Evolutionary conservation across 2,888 invertebrate species (phyloP).

Genomic region (Torymus auratus): DNA sequence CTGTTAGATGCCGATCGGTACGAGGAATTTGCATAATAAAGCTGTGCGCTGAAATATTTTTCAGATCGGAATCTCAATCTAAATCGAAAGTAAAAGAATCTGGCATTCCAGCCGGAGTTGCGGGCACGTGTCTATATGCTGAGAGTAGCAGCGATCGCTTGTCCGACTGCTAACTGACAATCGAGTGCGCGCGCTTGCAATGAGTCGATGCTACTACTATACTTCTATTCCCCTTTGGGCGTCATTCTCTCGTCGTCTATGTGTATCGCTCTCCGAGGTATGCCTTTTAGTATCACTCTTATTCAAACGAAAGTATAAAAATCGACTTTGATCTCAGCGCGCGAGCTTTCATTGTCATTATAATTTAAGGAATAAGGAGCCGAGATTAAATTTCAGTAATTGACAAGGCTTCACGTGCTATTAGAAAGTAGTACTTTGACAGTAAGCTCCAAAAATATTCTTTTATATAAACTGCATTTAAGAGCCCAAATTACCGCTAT

Average conservation of each 20-base stretch:
- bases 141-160: slow-evolving; percentile 9
- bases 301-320: neutral
- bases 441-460: too few species aligned
- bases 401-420: too few species aligned
- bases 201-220: slow-evolving; percentile 18
- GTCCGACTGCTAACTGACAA: slow-evolving; percentile 41
- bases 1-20: neutral
- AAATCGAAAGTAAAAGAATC: slow-evolving; percentile 45
- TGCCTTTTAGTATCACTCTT: neutral
- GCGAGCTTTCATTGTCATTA: too few species aligned
- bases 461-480: too few species aligned
- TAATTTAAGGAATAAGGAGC: too few species aligned
- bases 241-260: neutral
- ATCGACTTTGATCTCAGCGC: neutral
- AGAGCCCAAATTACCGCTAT: too few species aligned
- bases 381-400: too few species aligned
- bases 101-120: slow-evolving; percentile 10
- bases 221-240: slow-evolving; percentile 1
- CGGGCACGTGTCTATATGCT: neutral
- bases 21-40: slow-evolving; percentile 21
- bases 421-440: too few species aligned
- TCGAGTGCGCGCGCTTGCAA: neutral
- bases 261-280: neutral
- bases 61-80: slow-evolving; percentile 31
- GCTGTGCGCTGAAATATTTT: slow-evolving; percentile 33